Percentiles rank a stretch among this genome's conserved stretches.
Evolutionary conservation across 2,113 vertebrate species (phyloP).

Genomic region (Ageneiosus marmoratus): DNA sequence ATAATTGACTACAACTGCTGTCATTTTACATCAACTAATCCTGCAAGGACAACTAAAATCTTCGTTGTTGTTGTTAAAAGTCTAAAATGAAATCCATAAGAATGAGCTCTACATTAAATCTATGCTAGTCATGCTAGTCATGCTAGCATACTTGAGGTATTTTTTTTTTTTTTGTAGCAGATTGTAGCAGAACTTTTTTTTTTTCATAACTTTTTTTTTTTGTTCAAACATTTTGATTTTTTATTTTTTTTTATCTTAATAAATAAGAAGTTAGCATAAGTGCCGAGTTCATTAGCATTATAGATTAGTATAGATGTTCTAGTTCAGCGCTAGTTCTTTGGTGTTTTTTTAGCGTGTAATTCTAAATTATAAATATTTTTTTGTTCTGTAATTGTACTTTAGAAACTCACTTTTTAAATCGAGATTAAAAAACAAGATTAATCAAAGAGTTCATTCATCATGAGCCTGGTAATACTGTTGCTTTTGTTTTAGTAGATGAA

Average conservation of each 20-base stretch:
- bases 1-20: too few species aligned
- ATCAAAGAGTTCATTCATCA: neutral
- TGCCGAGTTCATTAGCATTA: neutral
- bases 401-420: neutral
- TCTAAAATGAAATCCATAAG: neutral
- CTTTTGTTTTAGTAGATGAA: conserved; percentile 8
- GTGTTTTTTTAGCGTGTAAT: neutral
- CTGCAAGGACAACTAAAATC: neutral
- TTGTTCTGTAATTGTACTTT: neutral
- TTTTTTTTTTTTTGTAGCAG: too few species aligned
- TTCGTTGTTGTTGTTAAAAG: neutral
- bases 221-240: too few species aligned
- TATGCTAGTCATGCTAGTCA: neutral
- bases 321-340: neutral
- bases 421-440: neutral
- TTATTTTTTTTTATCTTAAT: too few species aligned
- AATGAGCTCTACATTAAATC: neutral
- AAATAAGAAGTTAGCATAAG: neutral
- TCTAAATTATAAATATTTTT: neutral
- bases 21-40: neutral
- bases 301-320: neutral
- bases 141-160: neutral
- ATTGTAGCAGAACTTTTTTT: too few species aligned
- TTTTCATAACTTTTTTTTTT: too few species aligned
- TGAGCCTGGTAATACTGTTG: neutral